A percentile compares a stretch with the other conserved stretches of the same genome.
Evolutionary conservation across 2,797 vertebrate species (phyloP).

Genomic region (Malacoctenus gilli): DNA sequence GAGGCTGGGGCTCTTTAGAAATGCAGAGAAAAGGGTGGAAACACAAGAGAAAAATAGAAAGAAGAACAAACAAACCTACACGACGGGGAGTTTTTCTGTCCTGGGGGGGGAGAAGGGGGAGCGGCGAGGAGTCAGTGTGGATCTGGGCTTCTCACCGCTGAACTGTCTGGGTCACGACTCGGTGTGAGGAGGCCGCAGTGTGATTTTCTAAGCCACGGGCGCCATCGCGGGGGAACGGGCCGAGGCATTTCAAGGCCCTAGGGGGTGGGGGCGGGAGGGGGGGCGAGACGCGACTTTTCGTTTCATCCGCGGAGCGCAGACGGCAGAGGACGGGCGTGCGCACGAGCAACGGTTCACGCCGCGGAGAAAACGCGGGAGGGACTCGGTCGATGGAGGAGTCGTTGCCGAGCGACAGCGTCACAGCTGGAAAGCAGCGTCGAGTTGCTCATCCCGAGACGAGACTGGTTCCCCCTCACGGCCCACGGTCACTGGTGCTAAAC

Average conservation of each 20-base stretch:
- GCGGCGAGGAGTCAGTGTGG: conserved; percentile 60
- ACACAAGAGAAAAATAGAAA: conserved; percentile 56
- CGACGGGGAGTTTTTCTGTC: conserved; percentile 50
- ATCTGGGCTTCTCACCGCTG: conserved; percentile 63
- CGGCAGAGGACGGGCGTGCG: conserved; percentile 47
- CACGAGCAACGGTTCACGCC: conserved; percentile 42
- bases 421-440: too few species aligned
- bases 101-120: conserved; percentile 42
- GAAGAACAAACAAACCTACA: conserved; percentile 56
- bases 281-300: conserved; percentile 28
- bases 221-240: conserved; percentile 34
- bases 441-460: too few species aligned
- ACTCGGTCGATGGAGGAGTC: too few species aligned
- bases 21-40: conserved; percentile 56
- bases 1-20: conserved; percentile 65
- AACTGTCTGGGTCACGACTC: conserved; percentile 59
- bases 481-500: too few species aligned
- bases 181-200: conserved; percentile 50
- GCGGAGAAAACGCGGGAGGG: too few species aligned
- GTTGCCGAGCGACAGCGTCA: too few species aligned
- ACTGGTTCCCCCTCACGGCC: too few species aligned
- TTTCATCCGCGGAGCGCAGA: conserved; percentile 40
- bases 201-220: conserved; percentile 43
- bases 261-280: too few species aligned
- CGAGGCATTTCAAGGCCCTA: conserved; percentile 59